Evolutionary conservation across 2,888 invertebrate species (phyloP).

Genomic region (Acanthacorydalis orientalis): DNA sequence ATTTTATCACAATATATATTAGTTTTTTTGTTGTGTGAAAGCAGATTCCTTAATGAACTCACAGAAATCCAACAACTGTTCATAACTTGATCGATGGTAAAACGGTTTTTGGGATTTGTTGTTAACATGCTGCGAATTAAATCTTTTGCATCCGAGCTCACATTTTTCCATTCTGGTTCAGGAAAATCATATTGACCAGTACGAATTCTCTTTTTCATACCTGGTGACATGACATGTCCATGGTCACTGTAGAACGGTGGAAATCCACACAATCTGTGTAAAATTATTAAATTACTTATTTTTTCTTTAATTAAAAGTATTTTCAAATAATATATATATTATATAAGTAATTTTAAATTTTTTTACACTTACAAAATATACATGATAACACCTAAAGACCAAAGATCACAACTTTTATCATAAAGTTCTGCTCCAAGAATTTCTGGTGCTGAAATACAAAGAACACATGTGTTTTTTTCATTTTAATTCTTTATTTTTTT

Average conservation of each 20-base stretch:
- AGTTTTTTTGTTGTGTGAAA: neutral
- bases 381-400: conserved; percentile 98
- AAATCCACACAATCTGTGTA: conserved; percentile 72
- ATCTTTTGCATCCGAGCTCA: conserved; percentile 88
- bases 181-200: conserved; percentile 97
- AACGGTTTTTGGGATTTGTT: conserved; percentile 79
- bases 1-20: neutral
- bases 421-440: conserved; percentile 94
- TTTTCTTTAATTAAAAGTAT: neutral
- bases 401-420: conserved; percentile 97
- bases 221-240: conserved; percentile 93
- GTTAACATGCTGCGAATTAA: conserved; percentile 87
- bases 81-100: conserved; percentile 84
- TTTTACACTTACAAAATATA: conserved; percentile 74
- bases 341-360: too few species aligned
- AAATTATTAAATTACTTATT: too few species aligned
- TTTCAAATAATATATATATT: neutral
- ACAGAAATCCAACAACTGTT: conserved; percentile 75
- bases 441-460: conserved; percentile 31
- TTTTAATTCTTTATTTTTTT: neutral
- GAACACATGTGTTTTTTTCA: neutral
- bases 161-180: conserved; percentile 87
- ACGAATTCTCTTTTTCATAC: conserved; percentile 94
- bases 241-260: conserved; percentile 98
- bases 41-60: conserved; percentile 21